Evolutionary conservation across 1,140 invertebrate genomes (phyloP).

Genomic region (Plodia interpunctella): DNA sequence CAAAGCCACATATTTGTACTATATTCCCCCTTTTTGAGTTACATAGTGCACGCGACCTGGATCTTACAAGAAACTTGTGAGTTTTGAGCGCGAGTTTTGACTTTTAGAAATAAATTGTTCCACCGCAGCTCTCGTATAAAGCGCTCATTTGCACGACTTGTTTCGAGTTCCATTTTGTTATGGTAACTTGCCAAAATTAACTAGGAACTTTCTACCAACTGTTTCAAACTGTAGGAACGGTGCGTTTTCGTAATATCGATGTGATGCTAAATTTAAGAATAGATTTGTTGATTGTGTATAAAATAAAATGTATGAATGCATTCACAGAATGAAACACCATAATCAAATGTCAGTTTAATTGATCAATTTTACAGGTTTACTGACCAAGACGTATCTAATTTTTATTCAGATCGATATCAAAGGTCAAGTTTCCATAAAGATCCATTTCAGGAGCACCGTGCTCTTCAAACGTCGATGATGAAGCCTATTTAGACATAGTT

Average conservation of each 20-base stretch:
- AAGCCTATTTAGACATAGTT: not conserved
- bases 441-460: not conserved
- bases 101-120: slow-evolving; percentile 3
- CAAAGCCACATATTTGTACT: not conserved
- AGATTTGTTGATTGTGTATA: too few relatives aligned
- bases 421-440: not conserved
- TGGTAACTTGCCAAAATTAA: not conserved
- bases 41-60: not conserved
- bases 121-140: not conserved
- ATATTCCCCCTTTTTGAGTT: not conserved
- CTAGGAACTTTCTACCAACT: not conserved
- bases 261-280: too few relatives aligned
- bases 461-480: not conserved
- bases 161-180: not conserved
- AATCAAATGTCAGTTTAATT: too few relatives aligned
- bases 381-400: too few relatives aligned
- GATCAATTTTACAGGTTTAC: too few relatives aligned
- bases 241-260: too few relatives aligned
- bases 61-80: not conserved
- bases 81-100: not conserved
- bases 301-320: too few relatives aligned
- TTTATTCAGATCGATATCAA: not conserved
- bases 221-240: not conserved
- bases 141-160: not conserved
- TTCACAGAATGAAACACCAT: too few relatives aligned